Percentiles rank a stretch among this genome's conserved stretches.
phyloP scores from a whole-genome alignment of 2,797 vertebrate genomes.

The Spinus olivaceus region DNA sequence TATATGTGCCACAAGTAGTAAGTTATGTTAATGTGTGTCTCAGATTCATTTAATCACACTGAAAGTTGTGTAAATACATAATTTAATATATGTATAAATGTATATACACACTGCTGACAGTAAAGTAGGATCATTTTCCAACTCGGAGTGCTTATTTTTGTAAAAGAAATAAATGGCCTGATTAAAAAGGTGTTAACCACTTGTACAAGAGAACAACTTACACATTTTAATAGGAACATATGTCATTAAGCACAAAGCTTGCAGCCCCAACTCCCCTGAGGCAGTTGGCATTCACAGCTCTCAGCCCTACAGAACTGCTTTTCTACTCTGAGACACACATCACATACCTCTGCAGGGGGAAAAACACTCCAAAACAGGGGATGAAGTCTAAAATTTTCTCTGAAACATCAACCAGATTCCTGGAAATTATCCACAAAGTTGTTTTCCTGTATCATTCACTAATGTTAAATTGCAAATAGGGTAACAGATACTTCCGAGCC shows the following conservation, averaged over 20 bases:
- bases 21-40: not conserved
- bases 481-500: slow-evolving; percentile 7
- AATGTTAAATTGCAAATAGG: not conserved
- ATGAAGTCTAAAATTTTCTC: not conserved
- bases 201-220: slow-evolving; percentile 11
- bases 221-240: slow-evolving; percentile 40
- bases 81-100: not conserved
- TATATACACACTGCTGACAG: not conserved
- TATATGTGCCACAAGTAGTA: not conserved
- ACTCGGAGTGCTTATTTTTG: not conserved
- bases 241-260: not conserved
- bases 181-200: slow-evolving; percentile 44
- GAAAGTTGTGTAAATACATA: not conserved
- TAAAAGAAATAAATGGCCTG: slow-evolving; percentile 6
- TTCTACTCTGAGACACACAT: not conserved
- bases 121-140: not conserved
- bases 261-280: not conserved
- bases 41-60: not conserved
- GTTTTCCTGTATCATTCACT: not conserved
- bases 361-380: not conserved
- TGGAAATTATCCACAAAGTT: not conserved
- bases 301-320: not conserved
- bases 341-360: not conserved
- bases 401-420: not conserved
- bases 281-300: not conserved